Base-by-base conservation (phyloP, 1,140 invertebrate species). In the Sweltsa coloradensis region DNA sequence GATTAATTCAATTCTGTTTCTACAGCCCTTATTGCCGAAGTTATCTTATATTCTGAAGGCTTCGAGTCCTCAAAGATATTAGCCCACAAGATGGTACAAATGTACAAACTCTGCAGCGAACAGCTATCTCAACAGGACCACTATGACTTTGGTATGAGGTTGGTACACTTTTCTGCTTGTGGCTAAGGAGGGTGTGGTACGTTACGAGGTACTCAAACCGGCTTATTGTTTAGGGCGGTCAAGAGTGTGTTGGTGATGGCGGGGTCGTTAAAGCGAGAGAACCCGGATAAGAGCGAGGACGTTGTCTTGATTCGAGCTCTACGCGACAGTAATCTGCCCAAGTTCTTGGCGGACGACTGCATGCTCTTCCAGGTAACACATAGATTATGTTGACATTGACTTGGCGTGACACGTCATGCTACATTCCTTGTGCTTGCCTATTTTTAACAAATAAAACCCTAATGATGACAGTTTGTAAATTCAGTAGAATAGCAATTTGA, bases 91-190 rank as follows among this genome's bases (percentile, higher is more conserved):
- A 93, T 94, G 82, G 81, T 86, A 0, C 78, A 92, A 58, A 87
- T 91, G 80, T 94, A 94, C 60, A 88, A 89, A 57, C 67, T 95
- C 3, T 92, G 88, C 52, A 89, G 85, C 54, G 89, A 94, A 65
- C 89, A 93, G 64, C 69, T 94, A 0, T 93, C 89, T 1, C 86
- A 90, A 52, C 89, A 93, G 63, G 86, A 91, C 62, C 89, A 93
- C 59, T 94, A 94, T 55, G 90, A 94, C 66, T 94, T 90, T 59
- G 88, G 89, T 34, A 91, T 93, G 88, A 73, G 88, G 77, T 89
- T 50, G 52, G 82, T n/a, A n/a, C n/a, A n/a, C n/a, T n/a, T n/a
- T n/a, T n/a, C n/a, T n/a, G n/a, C n/a, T n/a, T n/a, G n/a, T n/a
- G n/a, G n/a, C n/a, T n/a, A n/a, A n/a, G n/a, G n/a, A n/a, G n/a